These are phyloP conservation scores for Buteo buteo DNA, from an alignment of 2,113 vertebrate genomes.

Conservation along the genomic window DNA sequence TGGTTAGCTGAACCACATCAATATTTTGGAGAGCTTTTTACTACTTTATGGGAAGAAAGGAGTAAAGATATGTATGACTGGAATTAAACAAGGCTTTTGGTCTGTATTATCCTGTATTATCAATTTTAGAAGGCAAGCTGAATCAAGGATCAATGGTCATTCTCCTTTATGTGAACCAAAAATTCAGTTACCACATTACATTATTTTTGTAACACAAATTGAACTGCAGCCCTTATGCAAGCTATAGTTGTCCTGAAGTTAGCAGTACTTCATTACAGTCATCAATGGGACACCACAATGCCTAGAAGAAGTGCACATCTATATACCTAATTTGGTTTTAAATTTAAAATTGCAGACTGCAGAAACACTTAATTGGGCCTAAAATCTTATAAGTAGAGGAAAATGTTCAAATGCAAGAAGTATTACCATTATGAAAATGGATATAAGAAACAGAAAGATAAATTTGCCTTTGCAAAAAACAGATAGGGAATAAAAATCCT, in stretches of 20 bases:
- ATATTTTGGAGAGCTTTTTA: not conserved
- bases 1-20: not conserved
- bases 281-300: not conserved
- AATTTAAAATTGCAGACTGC: not conserved
- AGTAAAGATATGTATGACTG: not conserved
- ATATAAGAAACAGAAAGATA: not conserved
- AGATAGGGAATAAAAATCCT: not conserved
- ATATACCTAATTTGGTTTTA: not conserved
- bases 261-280: not conserved
- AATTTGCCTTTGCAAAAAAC: not conserved
- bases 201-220: not conserved
- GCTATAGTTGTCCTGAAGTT: not conserved
- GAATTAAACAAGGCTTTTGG: not conserved
- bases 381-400: not conserved
- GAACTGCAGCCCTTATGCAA: not conserved
- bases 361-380: not conserved
- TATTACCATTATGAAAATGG: not conserved
- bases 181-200: not conserved
- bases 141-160: not conserved
- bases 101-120: not conserved
- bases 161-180: not conserved
- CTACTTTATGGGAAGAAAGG: not conserved
- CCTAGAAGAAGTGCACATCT: not conserved
- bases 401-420: not conserved
- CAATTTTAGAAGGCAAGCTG: not conserved